phyloP scores from a whole-genome alignment of 2,888 invertebrate genomes.

The Synergus gifuensis region DNA sequence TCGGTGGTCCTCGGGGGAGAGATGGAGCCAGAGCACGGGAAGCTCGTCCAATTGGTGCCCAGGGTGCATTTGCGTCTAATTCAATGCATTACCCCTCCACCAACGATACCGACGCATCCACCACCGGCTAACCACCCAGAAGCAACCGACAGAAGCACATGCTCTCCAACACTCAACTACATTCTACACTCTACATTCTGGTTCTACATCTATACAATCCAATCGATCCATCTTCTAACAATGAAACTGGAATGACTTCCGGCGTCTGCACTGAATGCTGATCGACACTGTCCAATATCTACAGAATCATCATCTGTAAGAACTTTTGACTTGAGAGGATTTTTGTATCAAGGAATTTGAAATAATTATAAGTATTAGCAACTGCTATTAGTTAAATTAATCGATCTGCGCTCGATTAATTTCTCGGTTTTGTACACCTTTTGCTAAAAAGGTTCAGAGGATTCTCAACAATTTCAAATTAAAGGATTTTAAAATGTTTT shows the following conservation, averaged over 20 bases:
- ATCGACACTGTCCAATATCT: no score
- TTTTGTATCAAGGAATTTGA: no score
- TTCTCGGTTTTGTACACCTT: no score
- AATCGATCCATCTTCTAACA: slow-evolving; percentile 22
- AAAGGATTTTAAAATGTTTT: no score
- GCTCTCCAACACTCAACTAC: slow-evolving; percentile 11
- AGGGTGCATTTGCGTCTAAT: slow-evolving; percentile 81
- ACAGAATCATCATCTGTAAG: no score
- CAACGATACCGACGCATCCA: slow-evolving; percentile 53
- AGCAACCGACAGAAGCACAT: slow-evolving; percentile 41
- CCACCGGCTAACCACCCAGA: slow-evolving; percentile 60
- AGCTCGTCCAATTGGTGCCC: slow-evolving; percentile 73
- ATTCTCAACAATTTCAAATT: no score
- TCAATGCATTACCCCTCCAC: slow-evolving; percentile 79
- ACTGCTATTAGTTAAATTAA: no score
- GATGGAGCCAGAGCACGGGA: slow-evolving; percentile 72
- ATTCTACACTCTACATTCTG: neutral
- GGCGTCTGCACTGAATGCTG: neutral
- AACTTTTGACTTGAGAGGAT: no score
- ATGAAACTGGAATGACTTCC: neutral
- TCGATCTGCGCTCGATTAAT: no score
- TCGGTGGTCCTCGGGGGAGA: slow-evolving; percentile 69
- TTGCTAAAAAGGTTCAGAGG: no score
- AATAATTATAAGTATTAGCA: no score
- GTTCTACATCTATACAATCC: neutral